Conservation (phyloP, 2,888 invertebrate genomes). For the Mesorhabditis belari region DNA sequence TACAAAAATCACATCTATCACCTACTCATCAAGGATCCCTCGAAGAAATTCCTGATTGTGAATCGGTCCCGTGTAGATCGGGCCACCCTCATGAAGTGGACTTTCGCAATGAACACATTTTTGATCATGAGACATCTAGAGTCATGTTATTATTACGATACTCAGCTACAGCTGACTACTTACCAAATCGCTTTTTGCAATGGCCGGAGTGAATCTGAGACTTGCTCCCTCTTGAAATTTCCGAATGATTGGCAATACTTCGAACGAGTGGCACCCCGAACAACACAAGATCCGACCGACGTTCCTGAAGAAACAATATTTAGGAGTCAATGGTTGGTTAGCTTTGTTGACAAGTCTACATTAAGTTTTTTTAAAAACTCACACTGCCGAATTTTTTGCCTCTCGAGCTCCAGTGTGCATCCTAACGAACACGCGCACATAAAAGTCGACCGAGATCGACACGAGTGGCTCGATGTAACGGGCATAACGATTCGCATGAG, state of each 20-base stretch:
- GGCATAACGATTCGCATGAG: constrained; percentile 84
- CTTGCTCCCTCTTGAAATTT: constrained; percentile 32
- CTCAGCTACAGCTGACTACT: neutral
- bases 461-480: constrained; percentile 83
- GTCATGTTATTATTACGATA: neutral
- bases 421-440: constrained; percentile 83
- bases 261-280: constrained; percentile 76
- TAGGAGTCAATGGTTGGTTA: neutral
- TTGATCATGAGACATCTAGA: constrained; percentile 4
- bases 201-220: constrained; percentile 19
- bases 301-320: constrained; percentile 63
- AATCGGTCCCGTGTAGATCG: constrained; percentile 82
- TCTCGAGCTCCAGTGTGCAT: constrained; percentile 72
- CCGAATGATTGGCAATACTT: constrained; percentile 70
- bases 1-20: too few relatives aligned
- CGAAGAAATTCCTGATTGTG: constrained; percentile 74
- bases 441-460: constrained; percentile 89
- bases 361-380: constrained; percentile 11
- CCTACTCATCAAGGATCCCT: constrained; percentile 60
- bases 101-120: constrained; percentile 41
- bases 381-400: constrained; percentile 80
- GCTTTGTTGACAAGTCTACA: neutral
- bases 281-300: constrained; percentile 82
- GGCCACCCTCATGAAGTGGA: constrained; percentile 72
- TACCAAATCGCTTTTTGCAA: constrained; percentile 1